Conservation (phyloP, 1,140 invertebrate genomes). For the Pogonomyrmex californicus region DNA sequence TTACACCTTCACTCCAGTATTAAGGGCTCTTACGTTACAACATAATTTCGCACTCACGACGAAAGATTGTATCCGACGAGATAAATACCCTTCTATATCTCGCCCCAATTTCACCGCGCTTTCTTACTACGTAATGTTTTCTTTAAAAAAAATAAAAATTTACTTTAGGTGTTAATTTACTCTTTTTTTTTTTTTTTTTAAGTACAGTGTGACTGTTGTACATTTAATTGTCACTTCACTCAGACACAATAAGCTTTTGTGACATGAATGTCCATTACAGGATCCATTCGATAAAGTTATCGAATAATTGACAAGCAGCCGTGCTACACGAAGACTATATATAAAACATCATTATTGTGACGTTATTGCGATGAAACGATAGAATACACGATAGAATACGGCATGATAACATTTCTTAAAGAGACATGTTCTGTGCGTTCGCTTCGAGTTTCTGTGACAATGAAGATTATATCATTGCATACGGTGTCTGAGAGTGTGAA, state of each 20-base stretch:
- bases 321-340: constrained; percentile 8
- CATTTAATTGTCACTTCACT: constrained; percentile 56
- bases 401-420: constrained; percentile 43
- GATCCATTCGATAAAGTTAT: constrained; percentile 27
- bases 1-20: constrained; percentile 59
- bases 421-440: not conserved
- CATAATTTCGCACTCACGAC: constrained; percentile 56
- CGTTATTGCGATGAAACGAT: not conserved
- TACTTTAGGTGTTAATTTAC: not conserved
- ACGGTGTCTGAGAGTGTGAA: constrained; percentile 24
- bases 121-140: not conserved
- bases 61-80: constrained; percentile 47
- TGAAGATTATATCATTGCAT: constrained; percentile 8
- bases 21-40: constrained; percentile 37
- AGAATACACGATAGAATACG: not conserved
- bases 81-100: constrained; percentile 42
- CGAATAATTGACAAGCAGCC: constrained; percentile 62
- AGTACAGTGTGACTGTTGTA: not conserved
- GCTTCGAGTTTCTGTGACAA: constrained; percentile 37
- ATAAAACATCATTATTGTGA: constrained; percentile 41
- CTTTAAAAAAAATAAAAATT: not conserved
- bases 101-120: not conserved
- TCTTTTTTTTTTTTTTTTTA: not conserved
- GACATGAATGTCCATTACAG: constrained; percentile 12
- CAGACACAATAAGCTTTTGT: constrained; percentile 5